Conservation (phyloP, 2,888 invertebrate genomes). For the Fragum fragum region DNA sequence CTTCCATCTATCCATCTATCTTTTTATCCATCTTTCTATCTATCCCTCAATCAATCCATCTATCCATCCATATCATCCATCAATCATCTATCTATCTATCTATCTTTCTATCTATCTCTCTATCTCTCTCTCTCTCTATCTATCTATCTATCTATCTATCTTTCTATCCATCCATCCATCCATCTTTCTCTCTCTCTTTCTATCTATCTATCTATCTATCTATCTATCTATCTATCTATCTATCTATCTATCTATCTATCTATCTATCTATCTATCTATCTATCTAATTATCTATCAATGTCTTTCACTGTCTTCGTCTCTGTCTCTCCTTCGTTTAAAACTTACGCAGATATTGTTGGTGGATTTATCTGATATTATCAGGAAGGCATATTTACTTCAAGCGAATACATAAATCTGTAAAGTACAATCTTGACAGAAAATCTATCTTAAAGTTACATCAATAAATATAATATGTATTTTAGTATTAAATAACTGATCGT, state of each 20-base stretch:
- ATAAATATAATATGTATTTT: too few species aligned
- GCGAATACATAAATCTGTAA: too few species aligned
- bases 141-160: slow-evolving; percentile 2
- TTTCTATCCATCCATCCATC: neutral
- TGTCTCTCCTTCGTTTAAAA: too few species aligned
- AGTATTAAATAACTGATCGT: too few species aligned
- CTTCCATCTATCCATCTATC: neutral
- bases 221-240: neutral
- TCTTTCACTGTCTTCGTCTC: neutral
- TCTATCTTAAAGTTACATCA: too few species aligned
- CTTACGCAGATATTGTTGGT: too few species aligned
- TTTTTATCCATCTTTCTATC: too few species aligned
- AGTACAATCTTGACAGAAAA: too few species aligned
- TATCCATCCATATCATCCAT: too few species aligned
- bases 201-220: slow-evolving; percentile 1
- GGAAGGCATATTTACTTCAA: too few species aligned
- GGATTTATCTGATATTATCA: too few species aligned
- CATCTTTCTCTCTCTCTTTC: neutral
- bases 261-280: neutral
- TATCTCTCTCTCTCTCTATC: neutral
- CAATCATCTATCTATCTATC: neutral
- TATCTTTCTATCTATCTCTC: neutral
- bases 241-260: slow-evolving; percentile 2
- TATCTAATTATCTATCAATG: neutral
- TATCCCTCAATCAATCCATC: too few species aligned